Evolutionary conservation across 1,140 invertebrate genomes (phyloP).

Genomic region (Musca domestica): DNA sequence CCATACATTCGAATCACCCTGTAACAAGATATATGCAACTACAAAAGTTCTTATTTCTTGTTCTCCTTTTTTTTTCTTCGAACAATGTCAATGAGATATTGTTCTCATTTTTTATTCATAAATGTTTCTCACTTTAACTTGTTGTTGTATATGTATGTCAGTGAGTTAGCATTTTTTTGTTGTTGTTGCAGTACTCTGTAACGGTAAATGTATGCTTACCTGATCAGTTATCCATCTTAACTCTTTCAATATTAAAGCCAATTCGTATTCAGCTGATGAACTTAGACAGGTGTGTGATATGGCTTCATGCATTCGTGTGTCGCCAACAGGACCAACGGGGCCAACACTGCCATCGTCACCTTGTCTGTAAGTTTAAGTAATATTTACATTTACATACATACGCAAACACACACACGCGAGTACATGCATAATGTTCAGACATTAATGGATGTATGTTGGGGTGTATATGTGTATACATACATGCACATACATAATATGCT

Average conservation of each 20-base stretch:
- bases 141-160: too few relatives aligned
- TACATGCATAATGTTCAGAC: background rate
- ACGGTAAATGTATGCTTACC: constrained; percentile 41
- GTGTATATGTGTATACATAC: background rate
- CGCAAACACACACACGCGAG: too few relatives aligned
- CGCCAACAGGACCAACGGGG: constrained; percentile 44
- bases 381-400: background rate
- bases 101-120: too few relatives aligned
- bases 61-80: too few relatives aligned
- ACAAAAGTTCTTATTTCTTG: too few relatives aligned
- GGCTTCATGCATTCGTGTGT: constrained; percentile 48
- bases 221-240: constrained; percentile 76
- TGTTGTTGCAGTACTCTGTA: background rate
- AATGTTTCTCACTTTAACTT: too few relatives aligned
- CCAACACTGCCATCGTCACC: constrained; percentile 54
- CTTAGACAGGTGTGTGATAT: constrained; percentile 63
- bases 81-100: too few relatives aligned
- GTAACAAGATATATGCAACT: too few relatives aligned
- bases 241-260: constrained; percentile 91
- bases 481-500: background rate
- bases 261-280: constrained; percentile 73
- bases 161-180: too few relatives aligned
- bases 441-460: background rate
- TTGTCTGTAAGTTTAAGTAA: constrained; percentile 37
- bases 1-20: too few relatives aligned